These are phyloP conservation scores for Salvelinus fontinalis DNA, from an alignment of 2,113 vertebrate species.

Conservation along the genomic window DNA sequence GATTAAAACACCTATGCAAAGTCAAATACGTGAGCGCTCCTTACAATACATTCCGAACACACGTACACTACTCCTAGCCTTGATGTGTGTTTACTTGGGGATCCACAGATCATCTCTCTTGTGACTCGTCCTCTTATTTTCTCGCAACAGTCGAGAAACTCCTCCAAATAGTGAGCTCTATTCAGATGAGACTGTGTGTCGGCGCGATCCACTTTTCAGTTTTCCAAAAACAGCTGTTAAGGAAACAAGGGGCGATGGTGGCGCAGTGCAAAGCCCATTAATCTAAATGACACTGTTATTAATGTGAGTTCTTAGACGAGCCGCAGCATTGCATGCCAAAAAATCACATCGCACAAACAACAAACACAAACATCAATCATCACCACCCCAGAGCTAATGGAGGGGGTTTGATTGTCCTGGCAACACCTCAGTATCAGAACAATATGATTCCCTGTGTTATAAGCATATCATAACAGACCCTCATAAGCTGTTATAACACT, in stretches of 20 bases:
- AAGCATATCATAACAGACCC: neutral
- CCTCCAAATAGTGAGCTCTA: slow-evolving; percentile 7
- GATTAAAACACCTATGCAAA: too few species aligned
- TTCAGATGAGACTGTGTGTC: neutral
- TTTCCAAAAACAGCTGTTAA: slow-evolving; percentile 3
- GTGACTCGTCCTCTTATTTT: too few species aligned
- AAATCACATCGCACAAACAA: slow-evolving; percentile 1
- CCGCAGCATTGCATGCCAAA: neutral
- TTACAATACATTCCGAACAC: neutral
- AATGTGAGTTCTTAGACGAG: neutral
- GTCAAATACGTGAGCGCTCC: neutral
- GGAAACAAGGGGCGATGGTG: neutral
- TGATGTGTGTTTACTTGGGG: too few species aligned
- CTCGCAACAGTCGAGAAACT: too few species aligned
- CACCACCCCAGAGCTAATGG: neutral
- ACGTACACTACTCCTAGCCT: neutral
- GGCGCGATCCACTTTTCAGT: neutral
- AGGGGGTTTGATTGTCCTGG: neutral
- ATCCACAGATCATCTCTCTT: too few species aligned
- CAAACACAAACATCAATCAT: slow-evolving; percentile 1
- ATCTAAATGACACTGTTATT: slow-evolving; percentile 7
- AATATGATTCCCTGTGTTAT: neutral
- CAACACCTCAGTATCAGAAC: neutral
- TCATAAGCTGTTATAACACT: too few species aligned
- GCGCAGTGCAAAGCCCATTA: neutral